These are phyloP conservation scores for Oreotrochilus melanogaster DNA, from an alignment of 2,113 vertebrate genomes.

Conservation along the genomic window DNA sequence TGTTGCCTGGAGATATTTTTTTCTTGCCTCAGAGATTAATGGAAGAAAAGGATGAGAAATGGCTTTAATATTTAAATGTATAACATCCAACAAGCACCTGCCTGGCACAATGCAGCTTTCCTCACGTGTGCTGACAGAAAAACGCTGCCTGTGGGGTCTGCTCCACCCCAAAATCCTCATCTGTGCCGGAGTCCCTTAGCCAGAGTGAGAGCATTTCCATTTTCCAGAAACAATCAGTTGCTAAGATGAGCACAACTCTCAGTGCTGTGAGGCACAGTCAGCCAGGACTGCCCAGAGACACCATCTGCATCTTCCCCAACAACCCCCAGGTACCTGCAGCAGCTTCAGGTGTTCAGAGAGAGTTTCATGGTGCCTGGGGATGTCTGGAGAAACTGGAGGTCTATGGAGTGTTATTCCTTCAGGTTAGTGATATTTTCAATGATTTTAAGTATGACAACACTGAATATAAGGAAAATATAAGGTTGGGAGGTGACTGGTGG, in stretches of 20 bases:
- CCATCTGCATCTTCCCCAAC: neutral
- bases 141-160: neutral
- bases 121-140: neutral
- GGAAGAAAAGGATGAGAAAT: neutral
- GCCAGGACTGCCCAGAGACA: neutral
- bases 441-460: neutral
- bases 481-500: neutral
- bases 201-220: neutral
- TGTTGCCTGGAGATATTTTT: neutral
- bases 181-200: neutral
- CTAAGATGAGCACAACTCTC: neutral
- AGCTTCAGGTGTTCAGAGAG: neutral
- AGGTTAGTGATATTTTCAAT: neutral
- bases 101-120: fast-evolving
- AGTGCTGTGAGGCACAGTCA: neutral
- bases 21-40: neutral
- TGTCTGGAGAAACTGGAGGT: neutral
- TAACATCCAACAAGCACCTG: neutral
- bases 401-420: neutral
- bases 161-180: fast-evolving
- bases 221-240: neutral
- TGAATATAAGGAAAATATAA: neutral
- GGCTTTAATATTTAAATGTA: neutral
- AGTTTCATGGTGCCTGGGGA: neutral
- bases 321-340: too few species aligned